Conservation (phyloP, 2,888 invertebrate genomes). For the Ennomos fuscantarius region DNA sequence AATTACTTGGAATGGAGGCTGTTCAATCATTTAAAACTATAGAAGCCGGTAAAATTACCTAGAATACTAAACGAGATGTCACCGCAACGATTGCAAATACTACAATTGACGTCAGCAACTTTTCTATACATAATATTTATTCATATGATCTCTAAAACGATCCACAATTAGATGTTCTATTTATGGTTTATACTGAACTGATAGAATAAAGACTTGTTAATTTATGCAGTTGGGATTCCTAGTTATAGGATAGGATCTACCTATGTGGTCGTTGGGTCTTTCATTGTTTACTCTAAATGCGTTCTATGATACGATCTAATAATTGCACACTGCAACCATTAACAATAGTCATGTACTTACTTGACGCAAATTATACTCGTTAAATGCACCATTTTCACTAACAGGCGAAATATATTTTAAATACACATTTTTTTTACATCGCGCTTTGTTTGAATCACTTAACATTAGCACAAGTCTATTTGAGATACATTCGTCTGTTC, state of each 20-base stretch:
- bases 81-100: conserved; percentile 9
- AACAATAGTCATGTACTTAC: conserved; percentile 49
- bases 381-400: conserved; percentile 54
- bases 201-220: neutral
- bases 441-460: neutral
- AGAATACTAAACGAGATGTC: conserved; percentile 22
- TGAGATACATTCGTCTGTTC: conserved; percentile 26
- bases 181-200: neutral
- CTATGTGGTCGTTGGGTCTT: too few species aligned
- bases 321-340: neutral
- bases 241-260: too few species aligned
- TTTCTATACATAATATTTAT: conserved; percentile 1
- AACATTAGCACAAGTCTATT: conserved; percentile 15
- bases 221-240: too few species aligned
- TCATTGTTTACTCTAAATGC: too few species aligned
- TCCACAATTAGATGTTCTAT: neutral
- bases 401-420: conserved; percentile 9
- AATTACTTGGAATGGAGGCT: too few species aligned
- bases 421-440: conserved; percentile 1
- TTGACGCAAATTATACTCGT: conserved; percentile 52
- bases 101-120: conserved; percentile 10
- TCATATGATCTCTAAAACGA: conserved; percentile 9
- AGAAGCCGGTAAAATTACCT: neutral
- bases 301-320: too few species aligned
- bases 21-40: too few species aligned